Base-by-base conservation (phyloP, 1,140 invertebrate genomes). In the Calosoma granatense region DNA sequence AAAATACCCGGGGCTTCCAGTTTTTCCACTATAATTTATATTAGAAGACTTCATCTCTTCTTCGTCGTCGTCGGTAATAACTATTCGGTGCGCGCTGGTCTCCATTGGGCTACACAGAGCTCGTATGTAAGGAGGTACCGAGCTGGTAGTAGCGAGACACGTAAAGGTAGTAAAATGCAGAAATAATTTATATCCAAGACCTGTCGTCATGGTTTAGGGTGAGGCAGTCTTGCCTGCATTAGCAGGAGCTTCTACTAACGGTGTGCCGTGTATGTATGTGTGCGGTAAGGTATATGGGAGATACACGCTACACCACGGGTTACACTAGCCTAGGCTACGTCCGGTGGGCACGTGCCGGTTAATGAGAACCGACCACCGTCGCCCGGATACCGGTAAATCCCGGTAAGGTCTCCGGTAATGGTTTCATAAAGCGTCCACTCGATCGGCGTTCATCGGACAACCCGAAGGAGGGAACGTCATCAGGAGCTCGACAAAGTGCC, bases 1-100 rank as follows among this genome's bases (percentile, higher is more conserved):
- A 17, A 47, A 47, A 47, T 47, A 47, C 41, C 41, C 14, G 14
- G 14, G 26, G n/a, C n/a, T 30, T 30, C 26, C 26, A 30, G 26
- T 30, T 30, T 47, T 47, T 17, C 41, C 41, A 47, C 41, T 47
- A 47, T 47, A 47, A 47, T 17, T 47, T 17, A 47, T 47, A 47
- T 47, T 9, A 47, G 17, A 47, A 47, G 41, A 47, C n/a, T n/a
- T n/a, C n/a, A 3, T 47, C 41, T 11, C 41, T 9, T 17, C 9
- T 11, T 12, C 41, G 4, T 17, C 15, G 41, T 6, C 3, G 41
- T 17, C 15, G 41, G 41, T 47, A 47, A 47, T 47, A 47, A 47
- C 41, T 47, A 47, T 47, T 17, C 41, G 41, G n/a, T n/a, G n/a
- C n/a, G n/a, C 26, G 6, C 26, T 36, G 6, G 6, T 36, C 26